Percentiles rank a stretch among this genome's conserved stretches.
These are phyloP conservation scores for Metacarcinus magister DNA, from an alignment of 2,888 invertebrate species.

Conservation along the genomic window DNA sequence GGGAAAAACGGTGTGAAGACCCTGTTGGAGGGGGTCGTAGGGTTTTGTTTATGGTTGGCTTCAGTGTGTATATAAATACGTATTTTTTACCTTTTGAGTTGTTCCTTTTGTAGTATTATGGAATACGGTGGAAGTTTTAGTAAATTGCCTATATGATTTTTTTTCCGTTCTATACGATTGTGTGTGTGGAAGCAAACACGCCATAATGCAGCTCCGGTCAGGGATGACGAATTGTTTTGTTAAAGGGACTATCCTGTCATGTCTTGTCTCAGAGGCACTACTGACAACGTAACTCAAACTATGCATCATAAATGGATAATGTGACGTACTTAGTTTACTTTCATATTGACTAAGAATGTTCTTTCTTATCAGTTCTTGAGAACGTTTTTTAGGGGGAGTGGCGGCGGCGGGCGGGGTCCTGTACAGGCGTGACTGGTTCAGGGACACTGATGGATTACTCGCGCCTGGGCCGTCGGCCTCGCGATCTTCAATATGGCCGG, in stretches of 20 bases:
- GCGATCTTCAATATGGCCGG: slow-evolving; percentile 80
- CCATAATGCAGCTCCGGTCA: neutral
- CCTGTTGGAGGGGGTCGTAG: neutral
- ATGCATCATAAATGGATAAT: neutral
- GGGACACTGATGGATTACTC: slow-evolving; percentile 79
- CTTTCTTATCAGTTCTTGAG: slow-evolving; percentile 5
- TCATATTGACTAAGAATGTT: neutral
- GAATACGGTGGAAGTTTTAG: neutral
- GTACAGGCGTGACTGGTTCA: slow-evolving; percentile 75
- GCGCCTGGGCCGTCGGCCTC: slow-evolving; percentile 76
- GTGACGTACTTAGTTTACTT: neutral
- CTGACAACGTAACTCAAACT: neutral
- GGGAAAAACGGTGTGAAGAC: slow-evolving; percentile 51
- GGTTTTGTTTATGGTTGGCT: neutral
- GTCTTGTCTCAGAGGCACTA: neutral
- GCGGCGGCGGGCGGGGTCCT: neutral
- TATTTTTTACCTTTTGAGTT: neutral
- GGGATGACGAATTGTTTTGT: neutral
- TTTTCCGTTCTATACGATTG: neutral
- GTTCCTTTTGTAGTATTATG: neutral
- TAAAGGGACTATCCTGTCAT: neutral
- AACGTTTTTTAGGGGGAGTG: neutral
- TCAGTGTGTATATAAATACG: neutral
- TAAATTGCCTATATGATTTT: neutral
- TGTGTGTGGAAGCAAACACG: neutral